Percentiles rank a stretch among this genome's conserved stretches.
These are phyloP conservation scores for Bombus affinis DNA, from an alignment of 1,140 invertebrate species.

Conservation along the genomic window DNA sequence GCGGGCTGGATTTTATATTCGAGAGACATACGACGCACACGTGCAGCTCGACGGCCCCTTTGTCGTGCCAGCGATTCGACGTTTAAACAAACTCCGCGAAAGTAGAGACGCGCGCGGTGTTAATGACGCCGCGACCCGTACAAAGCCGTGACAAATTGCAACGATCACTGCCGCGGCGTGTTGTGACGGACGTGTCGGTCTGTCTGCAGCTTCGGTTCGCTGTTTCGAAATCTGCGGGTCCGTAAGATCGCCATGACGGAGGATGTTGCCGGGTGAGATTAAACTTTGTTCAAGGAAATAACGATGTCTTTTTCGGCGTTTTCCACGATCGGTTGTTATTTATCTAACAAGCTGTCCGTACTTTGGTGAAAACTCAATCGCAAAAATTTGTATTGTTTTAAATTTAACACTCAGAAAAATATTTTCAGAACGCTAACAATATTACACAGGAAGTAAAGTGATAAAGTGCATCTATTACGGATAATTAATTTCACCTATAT, in stretches of 20 bases:
- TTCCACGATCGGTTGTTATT: too few relatives aligned
- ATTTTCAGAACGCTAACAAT: neutral
- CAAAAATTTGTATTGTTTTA: neutral
- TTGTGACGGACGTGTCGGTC: constrained; percentile 51
- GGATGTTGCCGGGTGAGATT: neutral
- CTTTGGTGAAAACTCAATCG: too few relatives aligned
- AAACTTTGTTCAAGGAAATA: neutral
- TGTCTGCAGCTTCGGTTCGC: neutral
- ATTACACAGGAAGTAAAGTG: too few relatives aligned
- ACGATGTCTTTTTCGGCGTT: too few relatives aligned
- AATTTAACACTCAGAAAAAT: neutral
- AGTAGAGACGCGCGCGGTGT: constrained; percentile 48
- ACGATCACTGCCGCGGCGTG: constrained; percentile 46
- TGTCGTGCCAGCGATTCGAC: constrained; percentile 59
- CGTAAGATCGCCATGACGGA: neutral
- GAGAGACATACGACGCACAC: constrained; percentile 65
- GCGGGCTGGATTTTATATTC: constrained; percentile 63
- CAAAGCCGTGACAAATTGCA: constrained; percentile 65
- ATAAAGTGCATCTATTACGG: too few relatives aligned
- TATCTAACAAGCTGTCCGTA: too few relatives aligned
- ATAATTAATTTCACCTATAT: neutral
- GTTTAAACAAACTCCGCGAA: constrained; percentile 65
- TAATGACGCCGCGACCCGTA: constrained; percentile 50
- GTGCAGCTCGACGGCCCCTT: constrained; percentile 51
- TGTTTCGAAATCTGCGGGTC: neutral